Evolutionary conservation across 2,888 invertebrate species (phyloP).

Genomic region (Sarcophaga caerulescens): DNA sequence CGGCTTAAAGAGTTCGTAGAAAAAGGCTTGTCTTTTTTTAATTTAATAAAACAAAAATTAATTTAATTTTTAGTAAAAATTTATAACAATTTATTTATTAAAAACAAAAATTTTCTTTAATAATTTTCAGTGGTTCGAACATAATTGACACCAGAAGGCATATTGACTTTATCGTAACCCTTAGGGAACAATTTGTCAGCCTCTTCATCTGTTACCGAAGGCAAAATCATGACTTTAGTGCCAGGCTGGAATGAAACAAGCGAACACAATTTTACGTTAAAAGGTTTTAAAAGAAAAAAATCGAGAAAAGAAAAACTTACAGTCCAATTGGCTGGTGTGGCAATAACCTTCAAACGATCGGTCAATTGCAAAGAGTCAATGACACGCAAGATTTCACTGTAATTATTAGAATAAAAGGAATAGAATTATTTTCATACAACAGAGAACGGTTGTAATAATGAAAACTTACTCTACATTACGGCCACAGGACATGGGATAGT

Average conservation of each 20-base stretch:
- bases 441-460: not conserved
- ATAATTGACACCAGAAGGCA: constrained; percentile 90
- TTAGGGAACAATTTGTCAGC: constrained; percentile 86
- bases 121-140: constrained; percentile 88
- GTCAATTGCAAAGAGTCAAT: constrained; percentile 92
- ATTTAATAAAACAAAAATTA: too few relatives aligned
- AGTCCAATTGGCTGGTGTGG: constrained; percentile 94
- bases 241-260: constrained; percentile 82
- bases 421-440: not conserved
- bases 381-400: constrained; percentile 91
- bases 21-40: too few relatives aligned
- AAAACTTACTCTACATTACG: constrained; percentile 90
- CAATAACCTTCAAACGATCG: constrained; percentile 86
- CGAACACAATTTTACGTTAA: not conserved
- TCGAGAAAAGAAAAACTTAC: constrained; percentile 81
- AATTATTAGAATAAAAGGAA: not conserved
- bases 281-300: too few relatives aligned
- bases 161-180: constrained; percentile 85
- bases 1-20: too few relatives aligned
- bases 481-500: constrained; percentile 92
- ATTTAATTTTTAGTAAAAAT: too few relatives aligned
- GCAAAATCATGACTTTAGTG: constrained; percentile 90
- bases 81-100: too few relatives aligned
- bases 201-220: constrained; percentile 86
- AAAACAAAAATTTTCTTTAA: constrained; percentile 73